phyloP scores from a whole-genome alignment of 2,797 vertebrate genomes.

The Lates japonicus region DNA sequence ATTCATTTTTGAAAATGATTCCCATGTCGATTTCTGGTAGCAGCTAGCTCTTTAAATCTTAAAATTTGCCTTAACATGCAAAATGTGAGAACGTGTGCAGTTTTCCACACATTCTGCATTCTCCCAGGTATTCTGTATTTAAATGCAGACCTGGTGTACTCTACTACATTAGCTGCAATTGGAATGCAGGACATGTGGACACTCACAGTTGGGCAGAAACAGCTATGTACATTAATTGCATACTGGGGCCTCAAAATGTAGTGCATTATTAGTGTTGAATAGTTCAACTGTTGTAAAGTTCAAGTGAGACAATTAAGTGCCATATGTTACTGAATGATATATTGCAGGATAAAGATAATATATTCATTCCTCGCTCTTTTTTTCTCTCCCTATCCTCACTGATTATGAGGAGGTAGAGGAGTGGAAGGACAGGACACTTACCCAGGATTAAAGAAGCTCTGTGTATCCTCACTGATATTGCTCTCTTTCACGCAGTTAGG shows the following conservation, averaged over 20 bases:
- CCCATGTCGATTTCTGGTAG: neutral
- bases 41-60: constrained; percentile 9
- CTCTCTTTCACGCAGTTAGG: constrained; percentile 48
- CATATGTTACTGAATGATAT: constrained; percentile 61
- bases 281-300: constrained; percentile 64
- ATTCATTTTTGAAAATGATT: neutral
- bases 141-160: constrained; percentile 30
- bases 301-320: constrained; percentile 62
- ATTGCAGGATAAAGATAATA: constrained; percentile 51
- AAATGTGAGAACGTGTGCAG: neutral
- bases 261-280: constrained; percentile 35
- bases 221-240: constrained; percentile 53
- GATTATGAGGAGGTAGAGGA: constrained; percentile 27
- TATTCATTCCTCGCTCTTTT: constrained; percentile 32
- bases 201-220: constrained; percentile 26
- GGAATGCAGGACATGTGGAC: constrained; percentile 31
- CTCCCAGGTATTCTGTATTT: constrained; percentile 35
- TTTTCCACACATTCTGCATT: neutral
- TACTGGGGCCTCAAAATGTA: constrained; percentile 45
- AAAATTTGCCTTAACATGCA: constrained; percentile 12
- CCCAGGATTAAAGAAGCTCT: constrained; percentile 66
- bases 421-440: constrained; percentile 57
- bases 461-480: constrained; percentile 63
- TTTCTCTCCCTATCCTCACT: neutral
- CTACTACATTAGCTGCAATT: constrained; percentile 21